Percentiles rank a stretch among this genome's conserved stretches.
Evolutionary conservation across 1,140 invertebrate species (phyloP).

Genomic region (Cotesia typhae): DNA sequence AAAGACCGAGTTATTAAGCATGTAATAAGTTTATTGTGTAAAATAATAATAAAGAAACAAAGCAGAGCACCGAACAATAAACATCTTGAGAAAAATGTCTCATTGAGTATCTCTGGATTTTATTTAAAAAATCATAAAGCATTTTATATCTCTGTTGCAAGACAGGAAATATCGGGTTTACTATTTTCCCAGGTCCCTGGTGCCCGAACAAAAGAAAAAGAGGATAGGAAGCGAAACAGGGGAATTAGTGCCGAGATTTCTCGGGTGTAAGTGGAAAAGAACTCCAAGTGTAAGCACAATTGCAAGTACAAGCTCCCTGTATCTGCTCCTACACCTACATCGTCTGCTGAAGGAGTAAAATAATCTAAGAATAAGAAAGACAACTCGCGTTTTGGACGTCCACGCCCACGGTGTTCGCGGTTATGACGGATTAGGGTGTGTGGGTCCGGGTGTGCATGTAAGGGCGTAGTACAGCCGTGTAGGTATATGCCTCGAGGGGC

Average conservation of each 20-base stretch:
- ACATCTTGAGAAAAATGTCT: no score
- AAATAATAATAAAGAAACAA: no score
- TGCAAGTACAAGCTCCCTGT: no score
- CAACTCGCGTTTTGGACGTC: conserved; percentile 21
- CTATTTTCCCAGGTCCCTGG: neutral
- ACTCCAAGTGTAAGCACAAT: no score
- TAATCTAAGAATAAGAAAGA: neutral
- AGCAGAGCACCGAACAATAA: no score
- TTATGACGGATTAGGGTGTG: conserved; percentile 49
- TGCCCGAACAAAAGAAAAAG: neutral
- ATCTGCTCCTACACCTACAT: no score
- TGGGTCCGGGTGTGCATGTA: conserved; percentile 31
- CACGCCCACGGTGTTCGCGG: conserved; percentile 35
- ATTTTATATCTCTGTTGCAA: neutral
- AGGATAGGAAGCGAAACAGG: neutral
- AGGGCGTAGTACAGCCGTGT: conserved; percentile 31
- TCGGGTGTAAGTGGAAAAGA: conserved; percentile 16
- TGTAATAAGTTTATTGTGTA: no score
- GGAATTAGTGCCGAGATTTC: conserved; percentile 22
- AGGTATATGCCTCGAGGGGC: conserved; percentile 18
- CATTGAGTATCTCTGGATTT: no score
- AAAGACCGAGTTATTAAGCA: no score
- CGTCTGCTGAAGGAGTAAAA: no score
- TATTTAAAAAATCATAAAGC: no score
- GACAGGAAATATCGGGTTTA: conserved; percentile 3